These are phyloP conservation scores for Bombus pyrosoma DNA, from an alignment of 1,140 invertebrate genomes.

Conservation along the genomic window DNA sequence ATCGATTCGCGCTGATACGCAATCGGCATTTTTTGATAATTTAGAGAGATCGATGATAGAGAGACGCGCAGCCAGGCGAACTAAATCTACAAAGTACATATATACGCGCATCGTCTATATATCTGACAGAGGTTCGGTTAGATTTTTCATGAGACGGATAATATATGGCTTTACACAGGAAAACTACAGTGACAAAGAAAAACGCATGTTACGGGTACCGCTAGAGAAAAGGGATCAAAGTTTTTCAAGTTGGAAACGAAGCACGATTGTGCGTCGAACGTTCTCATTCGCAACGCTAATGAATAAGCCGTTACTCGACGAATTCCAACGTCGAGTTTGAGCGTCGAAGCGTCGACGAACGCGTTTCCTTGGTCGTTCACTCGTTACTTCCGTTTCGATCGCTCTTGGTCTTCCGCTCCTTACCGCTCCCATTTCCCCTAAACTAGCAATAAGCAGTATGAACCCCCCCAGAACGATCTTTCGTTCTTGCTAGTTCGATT, in stretches of 20 bases:
- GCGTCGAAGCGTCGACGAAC: neutral
- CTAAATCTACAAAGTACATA: neutral
- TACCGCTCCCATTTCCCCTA: too few species aligned
- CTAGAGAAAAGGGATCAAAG: neutral
- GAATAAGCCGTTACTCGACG: neutral
- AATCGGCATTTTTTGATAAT: too few species aligned
- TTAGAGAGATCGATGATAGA: neutral
- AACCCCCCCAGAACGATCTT: too few species aligned
- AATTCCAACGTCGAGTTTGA: neutral
- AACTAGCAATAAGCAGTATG: too few species aligned
- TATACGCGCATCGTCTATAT: too few species aligned
- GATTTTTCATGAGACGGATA: too few species aligned
- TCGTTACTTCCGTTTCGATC: too few species aligned
- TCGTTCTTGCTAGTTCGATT: neutral
- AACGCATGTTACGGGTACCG: neutral
- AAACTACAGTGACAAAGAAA: neutral
- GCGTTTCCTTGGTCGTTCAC: neutral
- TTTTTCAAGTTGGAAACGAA: neutral
- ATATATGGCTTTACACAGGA: too few species aligned
- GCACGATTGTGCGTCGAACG: neutral
- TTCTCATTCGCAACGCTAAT: neutral
- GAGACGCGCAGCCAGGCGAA: neutral
- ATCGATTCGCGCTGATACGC: neutral
- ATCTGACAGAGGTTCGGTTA: too few species aligned
- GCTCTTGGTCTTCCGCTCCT: too few species aligned